Evolutionary conservation across 2,888 invertebrate genomes (phyloP).

Genomic region (Hedya salicella): DNA sequence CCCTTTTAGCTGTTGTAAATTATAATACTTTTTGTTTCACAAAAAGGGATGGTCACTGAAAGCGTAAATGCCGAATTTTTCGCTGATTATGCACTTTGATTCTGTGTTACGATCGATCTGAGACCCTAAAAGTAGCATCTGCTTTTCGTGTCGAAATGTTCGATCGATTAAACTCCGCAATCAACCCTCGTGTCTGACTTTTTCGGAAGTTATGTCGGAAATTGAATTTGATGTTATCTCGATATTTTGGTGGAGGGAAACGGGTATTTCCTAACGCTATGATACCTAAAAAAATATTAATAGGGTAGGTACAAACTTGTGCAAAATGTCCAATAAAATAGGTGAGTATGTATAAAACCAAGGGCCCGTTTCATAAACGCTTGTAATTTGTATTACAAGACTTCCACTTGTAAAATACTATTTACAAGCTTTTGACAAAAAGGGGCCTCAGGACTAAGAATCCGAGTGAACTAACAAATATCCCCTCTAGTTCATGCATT

Average conservation of each 20-base stretch:
- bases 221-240: slow-evolving; percentile 19
- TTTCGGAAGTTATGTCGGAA: slow-evolving; percentile 19
- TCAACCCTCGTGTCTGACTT: neutral
- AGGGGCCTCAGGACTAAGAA: too few relatives aligned
- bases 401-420: too few relatives aligned
- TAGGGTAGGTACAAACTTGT: too few relatives aligned
- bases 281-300: neutral
- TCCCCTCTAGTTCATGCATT: too few relatives aligned
- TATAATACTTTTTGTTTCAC: slow-evolving; percentile 9
- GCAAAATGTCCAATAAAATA: too few relatives aligned
- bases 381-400: too few relatives aligned
- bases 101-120: neutral
- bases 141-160: neutral
- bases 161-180: slow-evolving; percentile 6
- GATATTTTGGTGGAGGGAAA: slow-evolving; percentile 5
- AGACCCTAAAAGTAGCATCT: neutral
- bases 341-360: too few relatives aligned
- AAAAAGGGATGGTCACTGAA: neutral
- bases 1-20: slow-evolving; percentile 10
- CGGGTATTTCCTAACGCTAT: neutral
- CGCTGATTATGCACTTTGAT: neutral
- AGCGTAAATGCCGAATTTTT: neutral
- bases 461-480: too few relatives aligned
- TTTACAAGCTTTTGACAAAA: too few relatives aligned
- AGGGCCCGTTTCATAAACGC: too few relatives aligned